A percentile compares a stretch with the other conserved stretches of the same genome.
Evolutionary conservation across 2,888 invertebrate species (phyloP).

Genomic region (Monoplex corrugatus): DNA sequence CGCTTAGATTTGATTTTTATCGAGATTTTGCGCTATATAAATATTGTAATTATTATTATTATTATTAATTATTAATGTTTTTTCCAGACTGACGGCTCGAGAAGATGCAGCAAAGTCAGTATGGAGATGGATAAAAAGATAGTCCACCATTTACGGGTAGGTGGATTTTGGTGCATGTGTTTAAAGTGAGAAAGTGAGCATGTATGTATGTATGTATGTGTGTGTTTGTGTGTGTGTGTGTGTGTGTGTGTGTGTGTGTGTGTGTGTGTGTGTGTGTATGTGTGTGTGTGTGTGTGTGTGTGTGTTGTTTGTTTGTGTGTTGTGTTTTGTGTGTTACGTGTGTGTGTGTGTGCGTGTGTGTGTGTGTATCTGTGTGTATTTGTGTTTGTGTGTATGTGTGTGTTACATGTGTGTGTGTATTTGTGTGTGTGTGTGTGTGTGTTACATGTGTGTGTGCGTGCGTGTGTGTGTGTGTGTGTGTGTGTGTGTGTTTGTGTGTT

Average conservation of each 20-base stretch:
- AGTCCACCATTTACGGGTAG: not conserved
- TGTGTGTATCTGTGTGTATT: not conserved
- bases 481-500: too few relatives aligned
- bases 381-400: slow-evolving; percentile 12
- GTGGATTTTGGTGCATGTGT: not conserved
- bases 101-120: not conserved
- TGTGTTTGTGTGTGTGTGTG: not conserved
- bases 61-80: not conserved
- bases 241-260: too few relatives aligned
- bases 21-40: not conserved
- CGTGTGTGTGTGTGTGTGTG: too few relatives aligned
- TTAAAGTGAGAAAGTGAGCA: not conserved
- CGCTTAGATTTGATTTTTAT: too few relatives aligned
- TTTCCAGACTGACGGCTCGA: not conserved
- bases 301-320: too few relatives aligned
- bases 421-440: slow-evolving; percentile 3
- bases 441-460: slow-evolving; percentile 2
- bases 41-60: not conserved
- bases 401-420: not conserved
- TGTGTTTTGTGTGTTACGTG: too few relatives aligned
- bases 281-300: slow-evolving; percentile 29
- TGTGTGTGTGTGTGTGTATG: not conserved
- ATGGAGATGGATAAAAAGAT: not conserved
- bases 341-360: slow-evolving; percentile 10
- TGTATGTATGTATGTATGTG: slow-evolving; percentile 20